These are phyloP conservation scores for Philereme transversata DNA, from an alignment of 2,888 invertebrate genomes.

Conservation along the genomic window DNA sequence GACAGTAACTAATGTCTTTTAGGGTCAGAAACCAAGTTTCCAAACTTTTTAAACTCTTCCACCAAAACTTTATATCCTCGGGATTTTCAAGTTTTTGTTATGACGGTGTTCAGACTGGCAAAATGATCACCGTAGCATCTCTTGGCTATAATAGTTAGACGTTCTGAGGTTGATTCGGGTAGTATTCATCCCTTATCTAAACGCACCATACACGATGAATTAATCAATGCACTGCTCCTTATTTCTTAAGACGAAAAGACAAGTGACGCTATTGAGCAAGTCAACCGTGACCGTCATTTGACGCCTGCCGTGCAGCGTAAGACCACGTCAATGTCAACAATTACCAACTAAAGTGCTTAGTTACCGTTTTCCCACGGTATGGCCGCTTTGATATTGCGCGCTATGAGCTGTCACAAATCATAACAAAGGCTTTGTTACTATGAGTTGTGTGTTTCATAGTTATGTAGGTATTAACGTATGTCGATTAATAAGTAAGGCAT, in stretches of 20 bases:
- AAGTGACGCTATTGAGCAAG: constrained; percentile 37
- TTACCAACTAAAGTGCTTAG: constrained; percentile 55
- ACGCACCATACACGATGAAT: no score
- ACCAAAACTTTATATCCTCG: no score
- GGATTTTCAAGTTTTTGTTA: no score
- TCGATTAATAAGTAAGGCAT: neutral
- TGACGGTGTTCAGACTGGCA: no score
- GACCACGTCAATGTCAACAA: constrained; percentile 56
- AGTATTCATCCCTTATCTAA: no score
- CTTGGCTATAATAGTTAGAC: no score
- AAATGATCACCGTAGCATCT: no score
- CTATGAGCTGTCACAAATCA: constrained; percentile 19
- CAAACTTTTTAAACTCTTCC: no score
- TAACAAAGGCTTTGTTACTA: neutral
- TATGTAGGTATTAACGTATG: neutral
- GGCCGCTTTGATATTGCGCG: constrained; percentile 23
- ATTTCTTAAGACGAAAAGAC: constrained; percentile 35
- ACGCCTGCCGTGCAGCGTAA: constrained; percentile 60
- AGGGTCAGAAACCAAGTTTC: no score
- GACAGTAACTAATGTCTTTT: no score
- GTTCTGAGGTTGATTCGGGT: no score
- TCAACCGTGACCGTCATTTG: constrained; percentile 66
- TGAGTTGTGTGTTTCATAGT: neutral
- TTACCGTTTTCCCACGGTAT: constrained; percentile 64
- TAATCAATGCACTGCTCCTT: constrained; percentile 23